phyloP scores from a whole-genome alignment of 1,140 invertebrate genomes.

The Bombus difficillimus region DNA sequence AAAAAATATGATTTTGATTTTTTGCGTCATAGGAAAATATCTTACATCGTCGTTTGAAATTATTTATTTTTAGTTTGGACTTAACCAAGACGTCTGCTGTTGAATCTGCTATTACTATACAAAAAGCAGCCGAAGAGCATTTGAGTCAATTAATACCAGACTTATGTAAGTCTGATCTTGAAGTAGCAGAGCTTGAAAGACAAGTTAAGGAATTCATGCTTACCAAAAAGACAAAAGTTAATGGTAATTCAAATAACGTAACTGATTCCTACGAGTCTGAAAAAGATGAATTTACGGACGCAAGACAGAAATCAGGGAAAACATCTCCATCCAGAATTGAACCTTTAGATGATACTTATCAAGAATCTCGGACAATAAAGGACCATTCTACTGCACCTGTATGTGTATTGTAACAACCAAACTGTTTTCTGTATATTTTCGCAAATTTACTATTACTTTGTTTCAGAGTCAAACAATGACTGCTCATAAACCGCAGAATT shows the following conservation, averaged over 20 bases:
- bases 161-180: constrained; percentile 67
- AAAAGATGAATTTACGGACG: background rate
- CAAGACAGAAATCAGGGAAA: background rate
- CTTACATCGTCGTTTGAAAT: background rate
- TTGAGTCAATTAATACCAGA: constrained; percentile 67
- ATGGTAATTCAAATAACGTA: constrained; percentile 24
- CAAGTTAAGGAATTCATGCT: constrained; percentile 62
- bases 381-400: constrained; percentile 21
- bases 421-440: background rate
- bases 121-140: constrained; percentile 68
- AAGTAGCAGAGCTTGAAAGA: constrained; percentile 66
- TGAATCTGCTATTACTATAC: constrained; percentile 67
- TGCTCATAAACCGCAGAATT: constrained; percentile 29
- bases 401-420: background rate
- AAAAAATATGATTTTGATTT: background rate
- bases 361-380: constrained; percentile 1
- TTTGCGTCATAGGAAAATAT: background rate
- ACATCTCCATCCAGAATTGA: constrained; percentile 5
- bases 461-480: constrained; percentile 22
- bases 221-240: constrained; percentile 35
- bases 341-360: background rate
- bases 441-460: background rate
- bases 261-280: background rate
- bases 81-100: constrained; percentile 56
- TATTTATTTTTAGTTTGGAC: constrained; percentile 64